Evolutionary conservation across 2,113 vertebrate species (phyloP).

Genomic region (Nerophis ophidion): DNA sequence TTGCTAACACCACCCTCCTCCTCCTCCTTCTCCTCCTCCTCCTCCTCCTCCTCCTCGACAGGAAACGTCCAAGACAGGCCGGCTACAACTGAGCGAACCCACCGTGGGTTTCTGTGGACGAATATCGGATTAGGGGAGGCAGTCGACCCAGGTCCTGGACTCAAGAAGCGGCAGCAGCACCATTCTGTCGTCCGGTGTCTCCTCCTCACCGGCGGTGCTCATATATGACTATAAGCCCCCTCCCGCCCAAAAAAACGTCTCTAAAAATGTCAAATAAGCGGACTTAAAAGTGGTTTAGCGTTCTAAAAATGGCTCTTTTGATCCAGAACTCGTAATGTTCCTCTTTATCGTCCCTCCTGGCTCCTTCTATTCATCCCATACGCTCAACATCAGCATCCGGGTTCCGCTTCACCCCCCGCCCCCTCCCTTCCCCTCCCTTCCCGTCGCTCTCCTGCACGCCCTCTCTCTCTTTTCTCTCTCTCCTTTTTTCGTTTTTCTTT

Average conservation of each 20-base stretch:
- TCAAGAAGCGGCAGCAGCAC: constrained; percentile 54
- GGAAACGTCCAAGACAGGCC: constrained; percentile 11
- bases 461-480: not conserved
- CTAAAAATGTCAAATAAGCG: not conserved
- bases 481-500: constrained; percentile 11
- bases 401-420: constrained; percentile 50
- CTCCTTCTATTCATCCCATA: constrained; percentile 48
- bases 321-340: constrained; percentile 11
- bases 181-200: constrained; percentile 14
- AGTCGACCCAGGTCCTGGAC: constrained; percentile 36
- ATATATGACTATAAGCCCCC: constrained; percentile 52
- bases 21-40: constrained; percentile 12
- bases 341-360: constrained; percentile 28
- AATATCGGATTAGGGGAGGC: constrained; percentile 16
- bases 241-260: not conserved
- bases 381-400: constrained; percentile 78
- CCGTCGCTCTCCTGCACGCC: not conserved
- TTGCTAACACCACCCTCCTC: constrained; percentile 22
- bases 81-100: constrained; percentile 9
- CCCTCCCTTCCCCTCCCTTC: constrained; percentile 20
- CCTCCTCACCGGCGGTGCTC: constrained; percentile 45
- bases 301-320: constrained; percentile 17
- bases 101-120: constrained; percentile 8
- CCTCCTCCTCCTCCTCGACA: not conserved
- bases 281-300: constrained; percentile 16